A percentile compares a stretch with the other conserved stretches of the same genome.
phyloP scores from a whole-genome alignment of 2,888 invertebrate genomes.

The Eustalomyia histrio region DNA sequence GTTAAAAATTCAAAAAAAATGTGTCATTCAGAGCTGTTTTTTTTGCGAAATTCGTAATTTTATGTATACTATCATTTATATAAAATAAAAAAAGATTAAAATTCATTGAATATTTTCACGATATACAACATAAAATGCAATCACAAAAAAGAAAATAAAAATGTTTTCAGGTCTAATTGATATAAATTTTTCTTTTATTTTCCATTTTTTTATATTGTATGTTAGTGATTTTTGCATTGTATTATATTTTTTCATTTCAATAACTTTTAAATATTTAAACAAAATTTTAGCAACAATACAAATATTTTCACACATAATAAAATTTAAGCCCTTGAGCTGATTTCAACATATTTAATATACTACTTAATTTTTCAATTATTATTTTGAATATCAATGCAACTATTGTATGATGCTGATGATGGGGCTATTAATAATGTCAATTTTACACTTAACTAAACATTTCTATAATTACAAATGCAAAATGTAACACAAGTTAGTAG shows the following conservation, averaged over 20 bases:
- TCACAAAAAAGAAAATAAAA: no score
- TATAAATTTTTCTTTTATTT: no score
- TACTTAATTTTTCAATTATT: slow-evolving; percentile 8
- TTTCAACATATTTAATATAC: slow-evolving; percentile 5
- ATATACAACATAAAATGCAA: no score
- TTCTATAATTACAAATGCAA: slow-evolving; percentile 8
- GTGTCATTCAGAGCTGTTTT: no score
- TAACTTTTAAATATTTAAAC: background rate
- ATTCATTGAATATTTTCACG: no score
- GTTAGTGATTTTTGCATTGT: no score
- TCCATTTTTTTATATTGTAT: no score
- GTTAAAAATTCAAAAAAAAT: background rate
- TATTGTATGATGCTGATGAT: no score
- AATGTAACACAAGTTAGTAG: background rate
- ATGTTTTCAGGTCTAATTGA: no score
- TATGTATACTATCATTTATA: no score
- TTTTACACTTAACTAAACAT: slow-evolving; percentile 32
- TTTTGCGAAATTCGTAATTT: no score
- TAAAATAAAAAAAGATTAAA: no score
- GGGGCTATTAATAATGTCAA: slow-evolving; percentile 21
- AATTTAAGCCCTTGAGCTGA: background rate
- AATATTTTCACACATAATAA: slow-evolving; percentile 3
- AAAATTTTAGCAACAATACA: background rate
- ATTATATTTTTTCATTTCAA: background rate
- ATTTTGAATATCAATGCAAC: background rate